Base-by-base conservation (phyloP, 1,140 invertebrate species). In the Drosophila malerkotliana region DNA sequence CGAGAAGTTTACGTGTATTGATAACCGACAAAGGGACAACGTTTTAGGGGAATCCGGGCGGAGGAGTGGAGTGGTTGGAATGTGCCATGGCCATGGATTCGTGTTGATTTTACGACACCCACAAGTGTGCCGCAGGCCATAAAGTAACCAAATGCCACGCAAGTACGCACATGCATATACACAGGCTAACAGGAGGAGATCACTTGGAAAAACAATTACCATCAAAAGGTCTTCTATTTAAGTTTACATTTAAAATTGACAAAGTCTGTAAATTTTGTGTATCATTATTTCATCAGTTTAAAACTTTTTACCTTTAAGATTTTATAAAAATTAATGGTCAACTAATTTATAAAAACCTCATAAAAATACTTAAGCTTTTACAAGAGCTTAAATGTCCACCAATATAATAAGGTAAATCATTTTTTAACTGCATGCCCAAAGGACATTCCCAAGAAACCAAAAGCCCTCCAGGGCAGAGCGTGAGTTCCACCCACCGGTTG, bases 61-160 rank as follows among this genome's bases (percentile, higher is more conserved):
- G 14, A 26, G 8, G 18, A 10, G 26, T 32, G 8, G 18, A 10
- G 26, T 32, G 45, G 45, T 66, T 41, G 18, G 52, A 26, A 34
- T 63, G n/a, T 47, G 41, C 21, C 18, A 34, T 39, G 18, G 5
- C 14, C 47, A 60, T 72, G 57, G 57, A 57, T 68, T 62, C 68
- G 57, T 85, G 82, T 84, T 84, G 80, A 84, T 84, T 84, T 84
- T 84, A 84, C 81, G 81, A 84, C 81, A 84, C 78, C 82, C 75
- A 68, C 82, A 87, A 87, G 82, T 79, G 58, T 77, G 77, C 82
- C 82, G 60, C 82, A 87, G 72, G 82, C 82, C 66, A 87, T 87
- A 87, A 79, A 78, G 71, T 72, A 79, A 59, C 62, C 78, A 78
- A 87, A 73, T 87, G 66, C 61, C 67, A 75, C 63, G 69, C 69